Evolutionary conservation across 1,140 invertebrate species (phyloP), one percentile per base, ranked within the genome.

Genomic region (Pentalonia nigronervosa): DNA sequence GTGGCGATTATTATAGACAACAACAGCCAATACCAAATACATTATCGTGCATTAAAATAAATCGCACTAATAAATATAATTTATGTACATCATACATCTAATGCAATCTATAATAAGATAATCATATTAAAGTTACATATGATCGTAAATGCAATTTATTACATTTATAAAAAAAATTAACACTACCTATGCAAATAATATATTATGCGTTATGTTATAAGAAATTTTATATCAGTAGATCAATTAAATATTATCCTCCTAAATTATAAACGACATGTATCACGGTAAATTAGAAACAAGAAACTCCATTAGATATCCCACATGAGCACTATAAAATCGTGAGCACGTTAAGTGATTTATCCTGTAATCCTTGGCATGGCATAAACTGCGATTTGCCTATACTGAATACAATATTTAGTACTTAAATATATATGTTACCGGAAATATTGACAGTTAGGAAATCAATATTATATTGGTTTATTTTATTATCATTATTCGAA

Each of bases 391-490:
- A 67, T n/a, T 67, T 67, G 60, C 60, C n/a, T 67, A 67, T 67
- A 67, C 30, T 67, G 60, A 4, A n/a, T 67, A 67, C 60, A 67
- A n/a, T 67, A 67, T 67, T 67, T 67, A 67, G 60, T 67, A 67
- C 60, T 67, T 67, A 67, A 67, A 67, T 41, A 67, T n/a, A n/a
- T 67, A 67, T 67, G 60, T 67, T 67, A n/a, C 60, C 60, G 60
- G 60, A 67, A 6, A n/a, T n/a, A 30, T 67, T 67, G 60, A 67
- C 60, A 67, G 60, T 17, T n/a, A 17, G 14, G 60, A 67, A 67
- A 67, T 67, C 60, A 67, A 67, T 67, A 67, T 14, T 67, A 67
- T 67, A 67, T 67, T 67, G 60, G 30, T n/a, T 67, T 67, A 67
- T 67, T 67, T 67, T 67, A 67, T n/a, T 67, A 67, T 67, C 17